Evolutionary conservation across 2,888 invertebrate species (phyloP).

Genomic region (Eurytoma adleriae): DNA sequence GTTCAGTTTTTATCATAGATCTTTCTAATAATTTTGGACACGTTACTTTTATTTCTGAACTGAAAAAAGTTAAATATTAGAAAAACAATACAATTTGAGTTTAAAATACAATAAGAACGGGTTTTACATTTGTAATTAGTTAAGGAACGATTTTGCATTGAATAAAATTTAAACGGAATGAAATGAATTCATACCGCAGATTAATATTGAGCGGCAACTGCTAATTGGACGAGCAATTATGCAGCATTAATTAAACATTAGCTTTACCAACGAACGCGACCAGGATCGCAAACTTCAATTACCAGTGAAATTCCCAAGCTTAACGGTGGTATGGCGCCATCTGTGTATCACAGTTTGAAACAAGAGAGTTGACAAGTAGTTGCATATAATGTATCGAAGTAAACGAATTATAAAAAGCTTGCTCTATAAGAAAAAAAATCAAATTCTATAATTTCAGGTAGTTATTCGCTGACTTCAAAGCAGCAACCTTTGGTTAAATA

Average conservation of each 20-base stretch:
- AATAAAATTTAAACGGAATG: conserved; percentile 74
- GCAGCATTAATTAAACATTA: conserved; percentile 74
- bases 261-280: conserved; percentile 51
- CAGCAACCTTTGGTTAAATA: no score
- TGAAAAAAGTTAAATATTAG: no score
- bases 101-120: conserved; percentile 11
- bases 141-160: conserved; percentile 71
- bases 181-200: conserved; percentile 75
- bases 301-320: conserved; percentile 10
- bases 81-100: no score
- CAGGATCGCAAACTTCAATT: conserved; percentile 46
- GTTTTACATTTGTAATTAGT: conserved; percentile 65
- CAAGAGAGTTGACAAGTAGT: neutral
- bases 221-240: conserved; percentile 73
- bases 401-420: no score
- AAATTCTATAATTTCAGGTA: no score
- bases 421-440: no score
- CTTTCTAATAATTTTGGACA: no score
- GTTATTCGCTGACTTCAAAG: no score
- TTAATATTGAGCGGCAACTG: conserved; percentile 72
- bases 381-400: no score
- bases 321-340: conserved; percentile 32
- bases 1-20: no score
- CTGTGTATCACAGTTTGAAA: conserved; percentile 14
- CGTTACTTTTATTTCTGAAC: no score